phyloP scores from a whole-genome alignment of 92 coral and sea anemone genomes.

The Zoanthus gigantus region DNA sequence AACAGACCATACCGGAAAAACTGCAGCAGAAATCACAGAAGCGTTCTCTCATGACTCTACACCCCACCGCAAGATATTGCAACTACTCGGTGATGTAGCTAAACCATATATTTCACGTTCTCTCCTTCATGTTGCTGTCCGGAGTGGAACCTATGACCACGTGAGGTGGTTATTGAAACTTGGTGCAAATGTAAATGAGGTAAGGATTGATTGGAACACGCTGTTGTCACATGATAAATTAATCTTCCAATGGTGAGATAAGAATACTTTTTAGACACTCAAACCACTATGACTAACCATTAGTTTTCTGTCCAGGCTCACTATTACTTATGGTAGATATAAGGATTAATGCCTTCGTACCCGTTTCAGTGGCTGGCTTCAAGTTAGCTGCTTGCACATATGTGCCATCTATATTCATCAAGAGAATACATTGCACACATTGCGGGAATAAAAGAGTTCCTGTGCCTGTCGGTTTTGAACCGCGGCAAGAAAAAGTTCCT shows the following conservation, averaged over 20 bases:
- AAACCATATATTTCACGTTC: conserved; percentile 30
- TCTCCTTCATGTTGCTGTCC: conserved; percentile 32
- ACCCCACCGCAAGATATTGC: conserved; percentile 9
- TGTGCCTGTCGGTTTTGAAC: too few relatives aligned
- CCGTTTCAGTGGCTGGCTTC: too few relatives aligned
- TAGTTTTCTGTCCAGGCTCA: too few relatives aligned
- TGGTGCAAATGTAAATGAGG: conserved; percentile 36
- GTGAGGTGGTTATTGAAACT: conserved; percentile 39
- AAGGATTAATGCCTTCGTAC: too few relatives aligned
- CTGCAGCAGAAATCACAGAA: conserved; percentile 37
- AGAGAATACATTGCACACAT: too few relatives aligned
- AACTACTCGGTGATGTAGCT: conserved; percentile 12
- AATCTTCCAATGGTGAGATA: neutral
- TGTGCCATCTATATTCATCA: too few relatives aligned
- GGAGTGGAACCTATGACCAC: conserved; percentile 40
- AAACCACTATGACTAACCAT: too few relatives aligned
- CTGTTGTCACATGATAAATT: neutral
- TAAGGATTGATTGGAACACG: neutral
- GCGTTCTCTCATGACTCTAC: neutral
- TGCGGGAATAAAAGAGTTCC: too few relatives aligned
- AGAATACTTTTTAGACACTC: too few relatives aligned
- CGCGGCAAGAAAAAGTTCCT: too few relatives aligned
- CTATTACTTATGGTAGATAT: too few relatives aligned
- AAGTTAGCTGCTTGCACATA: too few relatives aligned
- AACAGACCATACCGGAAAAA: conserved; percentile 5